Base-by-base conservation (phyloP, 2,797 vertebrate species). In the Neostethus bicornis region DNA sequence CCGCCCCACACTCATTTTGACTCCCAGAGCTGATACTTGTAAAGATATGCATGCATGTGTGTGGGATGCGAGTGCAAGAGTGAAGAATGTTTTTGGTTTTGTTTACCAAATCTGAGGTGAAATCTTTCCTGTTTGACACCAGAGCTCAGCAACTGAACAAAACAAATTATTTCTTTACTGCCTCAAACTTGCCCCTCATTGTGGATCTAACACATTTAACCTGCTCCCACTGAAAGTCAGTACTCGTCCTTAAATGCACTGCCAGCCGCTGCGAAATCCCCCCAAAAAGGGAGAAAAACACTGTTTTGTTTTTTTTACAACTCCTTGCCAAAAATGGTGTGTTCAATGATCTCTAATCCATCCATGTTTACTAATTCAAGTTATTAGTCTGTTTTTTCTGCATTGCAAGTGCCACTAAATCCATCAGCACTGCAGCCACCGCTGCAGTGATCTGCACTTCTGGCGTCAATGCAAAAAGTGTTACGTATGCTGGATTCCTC, bases 41-140 rank as follows among this genome's bases (percentile, higher is more conserved):
- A 80, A 84, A 86, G 80, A 72, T 65, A 76, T 70, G 85, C 82
- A 79, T 85, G 83, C 73, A 39, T 86, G 82, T 84, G 72, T 84
- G 87, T 85, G 73, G n/a, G 53, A 62, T 14, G 53, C 29, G 65
- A 72, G 71, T 26, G 62, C 4, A 14, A 48, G 49, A 25, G 23
- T 25, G 32, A 25, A 19, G 63, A 12, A 61, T 19, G 70, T 61
- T 60, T 49, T 9, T 39, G 59, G 53, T 28, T 59, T 9, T 39
- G 59, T 53, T 28, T 59, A 75, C 57, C 68, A 68, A 24, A 52
- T 73, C 70, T 5, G 62, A 61, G 38, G 31, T 46, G 35, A 20
- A 19, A 42, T 52, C 73, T 34, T 10, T 50, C 53, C 38, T 55
- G 58, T 75, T 59, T 47, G 45, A 42, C 51, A 49, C 57, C 42